Evolutionary conservation across 2,888 invertebrate species (phyloP), one percentile per base, ranked within the genome.

Genomic region (Apamea anceps): DNA sequence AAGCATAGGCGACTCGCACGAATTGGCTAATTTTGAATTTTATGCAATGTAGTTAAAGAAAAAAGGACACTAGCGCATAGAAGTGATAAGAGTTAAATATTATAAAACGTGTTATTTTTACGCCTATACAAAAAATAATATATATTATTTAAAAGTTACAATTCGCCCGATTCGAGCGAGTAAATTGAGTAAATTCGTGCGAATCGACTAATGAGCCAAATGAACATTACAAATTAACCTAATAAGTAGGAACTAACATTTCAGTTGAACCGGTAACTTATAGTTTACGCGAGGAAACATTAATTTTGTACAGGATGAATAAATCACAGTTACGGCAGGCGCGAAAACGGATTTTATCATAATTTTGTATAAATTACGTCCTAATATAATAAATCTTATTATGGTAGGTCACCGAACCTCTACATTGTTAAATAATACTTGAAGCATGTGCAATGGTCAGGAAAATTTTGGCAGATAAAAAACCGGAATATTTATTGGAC

Each of bases 251-350:
- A 57, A 72, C 48, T 75, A 42, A 71, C 37, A 57, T 25, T 79
- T 42, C 73, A 54, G 48, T 57, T 75, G 2, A 60, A 63, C 60
- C 73, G 66, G 37, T 74, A 79, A 76, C 2, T n/a, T 28, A 67
- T 65, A 77, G 57, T 83, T 85, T 79, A 68, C 57, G 62, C 8
- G 2, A 72, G 85, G 81, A 85, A 68, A 81, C 81, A 87, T 85
- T 74, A 79, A 67, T 70, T 85, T 85, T 73, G 63, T 67, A 68
- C 79, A 83, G 86, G 85, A 87, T 48, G 70, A 80, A 76, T 78
- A 66, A 75, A 13, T 85, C 18, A 70, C 54, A 7, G 25, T 62
- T 66, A 72, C 62, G 12, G 37, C 57, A 79, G 28, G 57, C 42
- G 70, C 25, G 70, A 73, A 81, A 73, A 80, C 73, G 70, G 25